Evolutionary conservation across 2,113 vertebrate species (phyloP).

Genomic region (Otus sunia): DNA sequence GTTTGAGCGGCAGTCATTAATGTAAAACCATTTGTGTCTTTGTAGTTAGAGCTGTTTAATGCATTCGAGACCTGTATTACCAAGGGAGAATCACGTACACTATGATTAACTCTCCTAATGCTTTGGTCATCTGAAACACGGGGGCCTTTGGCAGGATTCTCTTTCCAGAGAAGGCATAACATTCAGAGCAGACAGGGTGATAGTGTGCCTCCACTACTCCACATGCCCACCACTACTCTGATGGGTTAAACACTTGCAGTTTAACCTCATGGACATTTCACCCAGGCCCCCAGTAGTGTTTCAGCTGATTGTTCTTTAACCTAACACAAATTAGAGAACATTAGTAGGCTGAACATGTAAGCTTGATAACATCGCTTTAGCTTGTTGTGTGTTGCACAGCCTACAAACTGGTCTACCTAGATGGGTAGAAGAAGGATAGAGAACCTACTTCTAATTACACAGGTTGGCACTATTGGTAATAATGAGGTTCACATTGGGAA

Average conservation of each 20-base stretch:
- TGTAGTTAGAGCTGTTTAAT: not conserved
- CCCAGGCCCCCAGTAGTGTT: not conserved
- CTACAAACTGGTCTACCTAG: not conserved
- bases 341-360: not conserved
- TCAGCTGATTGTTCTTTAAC: not conserved
- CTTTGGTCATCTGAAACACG: not conserved
- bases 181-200: not conserved
- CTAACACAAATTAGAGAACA: not conserved
- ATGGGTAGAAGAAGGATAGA: not conserved
- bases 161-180: not conserved
- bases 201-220: not conserved
- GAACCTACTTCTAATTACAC: not conserved
- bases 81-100: not conserved
- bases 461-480: not conserved
- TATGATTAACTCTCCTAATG: not conserved
- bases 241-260: not conserved
- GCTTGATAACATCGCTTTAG: not conserved
- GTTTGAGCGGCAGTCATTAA: not conserved
- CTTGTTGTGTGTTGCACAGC: not conserved
- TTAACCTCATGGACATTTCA: not conserved
- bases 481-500: not conserved
- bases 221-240: not conserved
- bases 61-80: not conserved
- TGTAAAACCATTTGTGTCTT: not conserved
- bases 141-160: not conserved